Evolutionary conservation across 2,797 vertebrate species (phyloP).

Genomic region (Malurus splendens): DNA sequence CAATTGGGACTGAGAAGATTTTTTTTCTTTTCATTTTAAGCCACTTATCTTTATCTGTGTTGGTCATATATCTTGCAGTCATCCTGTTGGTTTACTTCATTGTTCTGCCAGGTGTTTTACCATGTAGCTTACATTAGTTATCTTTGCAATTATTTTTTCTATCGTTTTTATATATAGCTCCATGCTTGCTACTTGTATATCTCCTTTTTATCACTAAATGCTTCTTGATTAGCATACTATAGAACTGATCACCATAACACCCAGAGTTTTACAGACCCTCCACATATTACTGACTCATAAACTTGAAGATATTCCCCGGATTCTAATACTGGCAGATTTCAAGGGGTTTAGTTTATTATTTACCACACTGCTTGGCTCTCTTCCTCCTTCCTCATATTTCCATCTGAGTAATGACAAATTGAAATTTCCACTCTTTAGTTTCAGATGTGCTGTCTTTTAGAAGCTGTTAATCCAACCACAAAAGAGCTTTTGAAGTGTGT

Average conservation of each 20-base stretch:
- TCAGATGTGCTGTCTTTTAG: neutral
- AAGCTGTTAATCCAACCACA: neutral
- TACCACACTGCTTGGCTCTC: neutral
- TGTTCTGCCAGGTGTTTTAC: neutral
- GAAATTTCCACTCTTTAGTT: conserved; percentile 11
- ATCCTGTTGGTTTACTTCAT: neutral
- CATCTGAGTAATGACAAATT: neutral
- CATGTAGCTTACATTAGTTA: neutral
- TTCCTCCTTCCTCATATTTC: neutral
- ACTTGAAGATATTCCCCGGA: neutral
- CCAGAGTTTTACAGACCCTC: neutral
- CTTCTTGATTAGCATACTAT: neutral
- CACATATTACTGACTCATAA: neutral
- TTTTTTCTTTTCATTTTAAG: neutral
- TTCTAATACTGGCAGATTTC: neutral
- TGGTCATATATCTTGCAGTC: neutral
- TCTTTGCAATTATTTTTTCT: neutral
- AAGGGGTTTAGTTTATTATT: neutral
- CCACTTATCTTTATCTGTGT: neutral
- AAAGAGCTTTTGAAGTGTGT: neutral
- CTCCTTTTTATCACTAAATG: neutral
- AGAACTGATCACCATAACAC: neutral
- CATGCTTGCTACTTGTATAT: neutral
- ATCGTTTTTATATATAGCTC: neutral
- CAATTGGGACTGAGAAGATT: neutral